A percentile compares a stretch with the other conserved stretches of the same genome.
phyloP scores from a whole-genome alignment of 1,140 invertebrate genomes.

The Euschistus heros region DNA sequence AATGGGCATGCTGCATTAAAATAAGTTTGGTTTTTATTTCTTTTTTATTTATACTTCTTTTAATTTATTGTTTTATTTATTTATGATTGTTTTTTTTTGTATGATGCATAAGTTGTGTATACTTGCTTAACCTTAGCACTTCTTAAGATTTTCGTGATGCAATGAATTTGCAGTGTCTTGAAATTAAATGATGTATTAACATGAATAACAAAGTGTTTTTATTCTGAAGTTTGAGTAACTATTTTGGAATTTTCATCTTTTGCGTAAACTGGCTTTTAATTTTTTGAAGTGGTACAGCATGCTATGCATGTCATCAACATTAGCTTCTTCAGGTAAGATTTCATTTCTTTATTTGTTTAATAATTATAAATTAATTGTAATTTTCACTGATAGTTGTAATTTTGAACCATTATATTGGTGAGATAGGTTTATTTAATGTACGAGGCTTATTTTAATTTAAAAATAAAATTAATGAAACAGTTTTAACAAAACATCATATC shows the following conservation, averaged over 20 bases:
- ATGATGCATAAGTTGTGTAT: background rate
- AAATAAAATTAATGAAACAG: too few relatives aligned
- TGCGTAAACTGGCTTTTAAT: background rate
- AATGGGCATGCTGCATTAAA: background rate
- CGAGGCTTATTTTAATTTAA: too few relatives aligned
- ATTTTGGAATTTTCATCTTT: background rate
- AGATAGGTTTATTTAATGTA: too few relatives aligned
- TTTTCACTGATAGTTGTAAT: background rate
- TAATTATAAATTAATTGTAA: background rate
- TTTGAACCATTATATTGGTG: background rate
- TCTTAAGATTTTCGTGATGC: slow-evolving; percentile 1
- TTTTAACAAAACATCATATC: too few relatives aligned
- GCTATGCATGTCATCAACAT: background rate
- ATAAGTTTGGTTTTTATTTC: too few relatives aligned
- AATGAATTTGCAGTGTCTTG: background rate
- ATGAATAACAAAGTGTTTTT: background rate
- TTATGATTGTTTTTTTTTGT: background rate
- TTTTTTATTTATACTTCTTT: too few relatives aligned
- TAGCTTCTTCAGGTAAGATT: background rate
- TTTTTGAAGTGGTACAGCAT: background rate
- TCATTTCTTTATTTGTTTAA: background rate
- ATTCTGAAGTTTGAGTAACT: slow-evolving; percentile 4
- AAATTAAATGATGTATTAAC: slow-evolving; percentile 1
- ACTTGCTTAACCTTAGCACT: background rate
- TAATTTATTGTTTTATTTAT: too few relatives aligned